These are phyloP conservation scores for Thymelicus acteon DNA, from an alignment of 2,888 invertebrate species.

Conservation along the genomic window DNA sequence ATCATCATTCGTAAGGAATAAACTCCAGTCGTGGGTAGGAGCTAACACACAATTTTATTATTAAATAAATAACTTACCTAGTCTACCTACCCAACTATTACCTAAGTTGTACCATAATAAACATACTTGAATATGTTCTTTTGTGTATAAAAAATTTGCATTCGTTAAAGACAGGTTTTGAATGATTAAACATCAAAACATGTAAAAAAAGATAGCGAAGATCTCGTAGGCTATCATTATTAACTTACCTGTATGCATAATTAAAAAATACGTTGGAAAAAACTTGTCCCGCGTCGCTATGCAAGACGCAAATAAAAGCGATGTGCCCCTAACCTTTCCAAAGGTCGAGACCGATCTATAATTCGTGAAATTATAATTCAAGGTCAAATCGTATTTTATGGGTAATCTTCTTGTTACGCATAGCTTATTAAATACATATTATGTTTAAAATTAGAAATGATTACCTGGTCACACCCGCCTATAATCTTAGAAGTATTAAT, in stretches of 20 bases:
- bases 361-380: slow-evolving; percentile 77
- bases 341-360: slow-evolving; percentile 67
- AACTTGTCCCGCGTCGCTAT: slow-evolving; percentile 61
- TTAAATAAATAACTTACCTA: too few species aligned
- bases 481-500: too few species aligned
- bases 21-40: too few species aligned
- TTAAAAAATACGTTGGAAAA: slow-evolving; percentile 48
- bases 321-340: slow-evolving; percentile 80
- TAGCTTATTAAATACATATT: slow-evolving; percentile 35
- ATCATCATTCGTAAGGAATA: too few species aligned
- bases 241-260: slow-evolving; percentile 46
- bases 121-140: background rate
- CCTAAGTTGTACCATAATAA: background rate
- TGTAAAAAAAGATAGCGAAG: slow-evolving; percentile 42
- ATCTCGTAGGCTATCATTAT: slow-evolving; percentile 45
- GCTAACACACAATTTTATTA: too few species aligned
- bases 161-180: slow-evolving; percentile 5
- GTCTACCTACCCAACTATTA: background rate
- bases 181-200: slow-evolving; percentile 45
- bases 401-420: background rate
- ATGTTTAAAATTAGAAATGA: slow-evolving; percentile 6
- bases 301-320: slow-evolving; percentile 73
- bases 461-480: background rate
- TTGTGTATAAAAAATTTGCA: background rate
- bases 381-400: slow-evolving; percentile 61